Conservation (phyloP, 2,113 vertebrate genomes). For the Entomyzon cyanotis region DNA sequence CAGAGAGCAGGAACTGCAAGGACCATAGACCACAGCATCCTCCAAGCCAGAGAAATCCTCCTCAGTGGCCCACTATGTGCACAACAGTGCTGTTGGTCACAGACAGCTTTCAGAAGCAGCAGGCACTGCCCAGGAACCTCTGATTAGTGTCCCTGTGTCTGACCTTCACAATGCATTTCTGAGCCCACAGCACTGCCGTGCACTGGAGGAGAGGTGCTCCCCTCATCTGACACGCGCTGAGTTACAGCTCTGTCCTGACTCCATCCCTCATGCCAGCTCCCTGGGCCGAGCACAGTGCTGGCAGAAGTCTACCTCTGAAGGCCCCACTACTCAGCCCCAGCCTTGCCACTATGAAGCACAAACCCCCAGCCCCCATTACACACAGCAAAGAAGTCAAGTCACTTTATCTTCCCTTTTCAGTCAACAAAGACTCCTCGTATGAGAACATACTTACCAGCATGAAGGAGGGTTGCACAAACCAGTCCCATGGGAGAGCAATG, state of each 20-base stretch:
- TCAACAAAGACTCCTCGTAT: neutral
- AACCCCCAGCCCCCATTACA: neutral
- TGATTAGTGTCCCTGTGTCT: neutral
- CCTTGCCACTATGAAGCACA: neutral
- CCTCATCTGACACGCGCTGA: neutral
- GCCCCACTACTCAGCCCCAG: neutral
- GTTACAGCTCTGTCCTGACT: neutral
- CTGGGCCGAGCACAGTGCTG: rapidly evolving
- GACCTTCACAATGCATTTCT: neutral
- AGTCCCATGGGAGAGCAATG: neutral
- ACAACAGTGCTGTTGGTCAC: neutral
- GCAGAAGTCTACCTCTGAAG: neutral
- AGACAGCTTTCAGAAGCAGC: neutral
- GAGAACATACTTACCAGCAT: neutral
- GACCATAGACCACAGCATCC: neutral
- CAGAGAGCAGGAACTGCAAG: neutral
- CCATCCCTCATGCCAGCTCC: neutral
- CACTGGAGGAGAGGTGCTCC: neutral
- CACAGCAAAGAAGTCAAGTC: neutral
- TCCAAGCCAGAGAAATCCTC: neutral
- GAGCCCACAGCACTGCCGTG: neutral
- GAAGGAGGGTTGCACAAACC: slow-evolving; percentile 24
- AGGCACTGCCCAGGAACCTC: neutral
- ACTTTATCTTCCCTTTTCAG: neutral
- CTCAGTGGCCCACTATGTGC: neutral